Conservation (phyloP, 2,113 vertebrate genomes). For the Thalassarche chlororhynchos region DNA sequence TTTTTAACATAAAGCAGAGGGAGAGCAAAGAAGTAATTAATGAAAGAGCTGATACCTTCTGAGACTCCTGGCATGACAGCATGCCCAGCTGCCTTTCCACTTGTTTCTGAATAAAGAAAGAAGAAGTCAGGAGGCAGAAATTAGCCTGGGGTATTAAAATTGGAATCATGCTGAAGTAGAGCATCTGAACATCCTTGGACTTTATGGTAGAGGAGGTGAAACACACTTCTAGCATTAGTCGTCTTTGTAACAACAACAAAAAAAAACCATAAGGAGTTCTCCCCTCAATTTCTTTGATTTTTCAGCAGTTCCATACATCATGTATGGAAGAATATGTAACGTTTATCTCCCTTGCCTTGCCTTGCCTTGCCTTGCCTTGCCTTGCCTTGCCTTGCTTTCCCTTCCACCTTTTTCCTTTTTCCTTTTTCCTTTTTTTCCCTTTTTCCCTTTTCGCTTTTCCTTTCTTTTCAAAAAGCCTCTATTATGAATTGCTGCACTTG, state of each 20-base stretch:
- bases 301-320: not conserved
- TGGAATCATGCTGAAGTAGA: not conserved
- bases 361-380: not conserved
- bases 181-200: not conserved
- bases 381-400: not conserved
- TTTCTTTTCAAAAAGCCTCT: not conserved
- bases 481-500: not conserved
- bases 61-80: slow-evolving; percentile 26
- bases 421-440: no score
- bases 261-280: not conserved
- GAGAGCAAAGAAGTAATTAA: slow-evolving; percentile 52
- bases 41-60: slow-evolving; percentile 40
- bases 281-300: not conserved
- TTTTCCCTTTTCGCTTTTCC: not conserved
- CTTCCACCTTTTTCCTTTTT: not conserved
- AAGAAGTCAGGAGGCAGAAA: slow-evolving; percentile 8
- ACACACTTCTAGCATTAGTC: not conserved
- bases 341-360: not conserved
- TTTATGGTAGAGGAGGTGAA: not conserved
- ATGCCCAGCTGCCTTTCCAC: slow-evolving; percentile 3
- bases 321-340: not conserved
- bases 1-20: slow-evolving; percentile 47
- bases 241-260: not conserved
- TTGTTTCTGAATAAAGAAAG: not conserved
- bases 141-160: not conserved